These are phyloP conservation scores for Fragum sueziense DNA, from an alignment of 2,888 invertebrate genomes.

Conservation along the genomic window DNA sequence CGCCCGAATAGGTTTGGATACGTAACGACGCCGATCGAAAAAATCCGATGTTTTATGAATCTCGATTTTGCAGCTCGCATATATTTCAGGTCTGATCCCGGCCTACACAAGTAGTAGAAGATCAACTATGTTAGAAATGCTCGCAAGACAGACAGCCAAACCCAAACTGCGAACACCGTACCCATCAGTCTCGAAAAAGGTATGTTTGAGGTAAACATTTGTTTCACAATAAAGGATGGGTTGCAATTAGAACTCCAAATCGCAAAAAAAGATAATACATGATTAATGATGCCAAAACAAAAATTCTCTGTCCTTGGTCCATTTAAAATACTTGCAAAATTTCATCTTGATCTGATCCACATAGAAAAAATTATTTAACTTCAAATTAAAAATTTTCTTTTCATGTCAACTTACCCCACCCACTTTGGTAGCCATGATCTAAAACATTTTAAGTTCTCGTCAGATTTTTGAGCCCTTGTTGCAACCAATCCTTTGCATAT, in stretches of 20 bases:
- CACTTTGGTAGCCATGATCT: no score
- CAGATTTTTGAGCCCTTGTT: no score
- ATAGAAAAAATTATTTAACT: no score
- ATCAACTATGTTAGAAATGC: not conserved
- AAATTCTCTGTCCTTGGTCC: not conserved
- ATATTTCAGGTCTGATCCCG: not conserved
- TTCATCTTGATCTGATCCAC: no score
- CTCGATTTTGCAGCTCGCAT: no score
- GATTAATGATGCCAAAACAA: not conserved
- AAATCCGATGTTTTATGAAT: no score
- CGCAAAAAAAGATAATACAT: not conserved
- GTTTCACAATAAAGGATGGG: not conserved
- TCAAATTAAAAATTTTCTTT: no score
- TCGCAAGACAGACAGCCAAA: not conserved
- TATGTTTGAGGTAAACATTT: not conserved
- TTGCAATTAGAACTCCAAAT: not conserved
- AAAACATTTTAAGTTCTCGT: no score
- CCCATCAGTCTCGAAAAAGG: conserved; percentile 39
- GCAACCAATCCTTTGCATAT: no score
- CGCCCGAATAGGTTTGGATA: no score
- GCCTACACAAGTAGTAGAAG: not conserved
- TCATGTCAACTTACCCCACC: no score
- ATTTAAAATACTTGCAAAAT: not conserved
- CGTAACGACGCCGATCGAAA: no score
- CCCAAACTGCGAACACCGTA: conserved; percentile 35